Evolutionary conservation across 2,888 invertebrate species (phyloP).

Genomic region (Chaetogeoica ovagalla): DNA sequence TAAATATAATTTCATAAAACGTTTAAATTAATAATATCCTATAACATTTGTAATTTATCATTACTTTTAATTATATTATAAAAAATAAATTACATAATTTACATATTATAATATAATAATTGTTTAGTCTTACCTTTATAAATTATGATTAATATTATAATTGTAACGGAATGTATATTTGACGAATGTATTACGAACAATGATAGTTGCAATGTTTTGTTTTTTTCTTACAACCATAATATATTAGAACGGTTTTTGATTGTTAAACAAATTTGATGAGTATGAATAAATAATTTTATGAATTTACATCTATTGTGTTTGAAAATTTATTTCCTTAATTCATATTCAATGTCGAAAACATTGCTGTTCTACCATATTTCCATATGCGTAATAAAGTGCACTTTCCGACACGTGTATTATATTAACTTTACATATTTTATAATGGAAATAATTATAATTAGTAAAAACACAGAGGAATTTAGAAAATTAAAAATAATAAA

Average conservation of each 20-base stretch:
- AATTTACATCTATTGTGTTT: conserved; percentile 1
- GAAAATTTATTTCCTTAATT: conserved; percentile 19
- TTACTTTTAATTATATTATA: no score
- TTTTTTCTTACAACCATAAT: background rate
- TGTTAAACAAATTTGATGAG: background rate
- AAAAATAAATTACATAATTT: no score
- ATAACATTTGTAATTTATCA: background rate
- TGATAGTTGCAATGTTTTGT: background rate
- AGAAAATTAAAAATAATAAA: no score
- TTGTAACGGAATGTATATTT: background rate
- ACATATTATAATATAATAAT: background rate
- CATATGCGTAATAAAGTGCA: background rate
- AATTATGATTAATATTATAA: no score
- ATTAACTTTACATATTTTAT: no score
- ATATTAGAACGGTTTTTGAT: background rate
- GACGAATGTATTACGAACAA: no score
- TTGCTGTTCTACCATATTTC: background rate
- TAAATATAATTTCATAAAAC: no score
- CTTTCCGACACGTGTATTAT: no score
- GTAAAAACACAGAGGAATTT: no score
- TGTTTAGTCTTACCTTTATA: background rate
- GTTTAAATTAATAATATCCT: no score
- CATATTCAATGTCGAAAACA: background rate
- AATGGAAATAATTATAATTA: no score
- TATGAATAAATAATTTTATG: conserved; percentile 4